Evolutionary conservation across 2,797 vertebrate genomes (phyloP).

Genomic region (Pogoniulus pusillus): DNA sequence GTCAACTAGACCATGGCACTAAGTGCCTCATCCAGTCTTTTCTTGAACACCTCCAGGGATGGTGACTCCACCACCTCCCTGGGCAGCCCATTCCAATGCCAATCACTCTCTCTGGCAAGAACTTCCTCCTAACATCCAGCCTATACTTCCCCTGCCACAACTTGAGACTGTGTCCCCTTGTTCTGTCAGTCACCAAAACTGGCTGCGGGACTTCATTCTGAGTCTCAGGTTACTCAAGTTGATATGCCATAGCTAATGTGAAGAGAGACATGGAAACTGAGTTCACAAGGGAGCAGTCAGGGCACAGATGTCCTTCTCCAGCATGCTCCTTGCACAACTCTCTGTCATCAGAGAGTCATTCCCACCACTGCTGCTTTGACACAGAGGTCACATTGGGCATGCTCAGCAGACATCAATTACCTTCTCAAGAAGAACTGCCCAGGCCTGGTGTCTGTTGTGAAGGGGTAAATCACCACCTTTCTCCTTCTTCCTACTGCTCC

Average conservation of each 20-base stretch:
- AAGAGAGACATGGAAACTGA: background rate
- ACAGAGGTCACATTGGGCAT: background rate
- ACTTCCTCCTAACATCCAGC: no score
- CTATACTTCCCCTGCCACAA: no score
- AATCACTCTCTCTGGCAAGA: no score
- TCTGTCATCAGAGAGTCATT: background rate
- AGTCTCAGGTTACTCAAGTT: background rate
- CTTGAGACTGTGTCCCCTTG: no score
- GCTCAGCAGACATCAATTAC: background rate
- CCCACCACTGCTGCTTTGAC: background rate
- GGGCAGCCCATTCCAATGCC: no score
- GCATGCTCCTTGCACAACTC: background rate
- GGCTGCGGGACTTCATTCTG: background rate
- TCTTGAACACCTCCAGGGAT: no score
- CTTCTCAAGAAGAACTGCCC: background rate
- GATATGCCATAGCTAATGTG: fast-evolving
- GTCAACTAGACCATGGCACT: no score
- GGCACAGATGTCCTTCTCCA: background rate
- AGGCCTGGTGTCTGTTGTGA: background rate
- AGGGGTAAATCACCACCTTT: background rate
- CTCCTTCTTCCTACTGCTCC: background rate
- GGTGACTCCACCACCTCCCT: no score
- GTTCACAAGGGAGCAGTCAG: background rate
- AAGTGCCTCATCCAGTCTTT: no score
- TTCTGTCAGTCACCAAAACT: background rate